A percentile compares a stretch with the other conserved stretches of the same genome.
Conservation (phyloP, 2,113 vertebrate species). For the Sigmodon hispidus region DNA sequence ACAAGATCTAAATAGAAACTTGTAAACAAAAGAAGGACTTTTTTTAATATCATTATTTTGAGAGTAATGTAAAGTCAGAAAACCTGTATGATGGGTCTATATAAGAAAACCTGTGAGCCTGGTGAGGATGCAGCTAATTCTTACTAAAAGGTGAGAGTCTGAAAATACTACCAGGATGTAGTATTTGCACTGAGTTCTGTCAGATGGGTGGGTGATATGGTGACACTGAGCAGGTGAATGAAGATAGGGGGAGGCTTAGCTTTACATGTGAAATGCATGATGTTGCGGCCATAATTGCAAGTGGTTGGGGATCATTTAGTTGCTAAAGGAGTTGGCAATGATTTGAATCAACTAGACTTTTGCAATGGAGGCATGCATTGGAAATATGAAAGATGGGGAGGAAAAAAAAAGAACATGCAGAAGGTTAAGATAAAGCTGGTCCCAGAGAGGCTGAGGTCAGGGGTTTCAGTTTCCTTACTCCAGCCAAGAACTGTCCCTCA, state of each 20-base stretch:
- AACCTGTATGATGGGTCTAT: not conserved
- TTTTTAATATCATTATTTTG: not conserved
- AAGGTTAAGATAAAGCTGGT: not conserved
- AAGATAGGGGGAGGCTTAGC: not conserved
- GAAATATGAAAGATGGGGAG: not conserved
- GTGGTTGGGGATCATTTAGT: not conserved
- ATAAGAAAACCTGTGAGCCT: not conserved
- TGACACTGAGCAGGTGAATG: not conserved
- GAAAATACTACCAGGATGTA: not conserved
- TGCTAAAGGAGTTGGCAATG: not conserved
- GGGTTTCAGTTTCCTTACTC: not conserved
- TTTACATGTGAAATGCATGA: not conserved
- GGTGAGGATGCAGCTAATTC: not conserved
- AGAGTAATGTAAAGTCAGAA: not conserved
- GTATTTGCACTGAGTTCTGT: not conserved
- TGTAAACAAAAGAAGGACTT: not conserved
- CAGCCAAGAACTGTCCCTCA: not conserved
- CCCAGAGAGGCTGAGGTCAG: not conserved
- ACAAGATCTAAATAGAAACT: not conserved
- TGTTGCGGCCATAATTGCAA: not conserved
- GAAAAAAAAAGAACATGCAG: not conserved
- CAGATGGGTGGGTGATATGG: not conserved
- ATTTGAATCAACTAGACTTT: not conserved
- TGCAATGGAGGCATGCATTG: not conserved
- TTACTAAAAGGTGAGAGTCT: not conserved